Conservation (phyloP, 2,797 vertebrate species). For the Bucorvus abyssinicus region DNA sequence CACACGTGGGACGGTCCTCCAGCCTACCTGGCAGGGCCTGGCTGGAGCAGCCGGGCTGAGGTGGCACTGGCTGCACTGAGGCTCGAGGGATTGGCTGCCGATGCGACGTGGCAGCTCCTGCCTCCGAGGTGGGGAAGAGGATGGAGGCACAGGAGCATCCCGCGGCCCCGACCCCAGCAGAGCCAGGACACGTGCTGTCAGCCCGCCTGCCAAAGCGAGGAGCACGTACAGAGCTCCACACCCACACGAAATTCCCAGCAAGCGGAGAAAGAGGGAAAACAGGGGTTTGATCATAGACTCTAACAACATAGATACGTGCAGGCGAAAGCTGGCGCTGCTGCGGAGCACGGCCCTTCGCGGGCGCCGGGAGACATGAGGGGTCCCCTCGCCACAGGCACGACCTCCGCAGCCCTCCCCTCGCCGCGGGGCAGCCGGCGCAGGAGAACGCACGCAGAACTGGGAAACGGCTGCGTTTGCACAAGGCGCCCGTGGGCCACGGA, state of each 20-base stretch:
- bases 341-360: accelerated
- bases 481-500: accelerated
- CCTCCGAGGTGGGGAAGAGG: accelerated
- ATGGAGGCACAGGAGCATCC: background rate
- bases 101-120: accelerated
- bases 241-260: accelerated
- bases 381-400: accelerated
- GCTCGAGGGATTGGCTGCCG: accelerated
- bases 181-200: accelerated
- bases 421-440: accelerated
- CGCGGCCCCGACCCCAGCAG: accelerated
- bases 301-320: accelerated
- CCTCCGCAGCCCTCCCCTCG: accelerated
- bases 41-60: accelerated
- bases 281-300: background rate
- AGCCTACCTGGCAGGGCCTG: background rate
- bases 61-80: too few relatives aligned
- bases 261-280: background rate
- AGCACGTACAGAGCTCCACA: accelerated
- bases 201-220: background rate
- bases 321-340: accelerated
- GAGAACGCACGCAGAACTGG: accelerated
- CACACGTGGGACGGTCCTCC: background rate
- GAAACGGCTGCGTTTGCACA: background rate
- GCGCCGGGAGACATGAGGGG: background rate